A percentile compares a stretch with the other conserved stretches of the same genome.
These are phyloP conservation scores for Anas platyrhynchos DNA, from an alignment of 2,113 vertebrate genomes.

Conservation along the genomic window DNA sequence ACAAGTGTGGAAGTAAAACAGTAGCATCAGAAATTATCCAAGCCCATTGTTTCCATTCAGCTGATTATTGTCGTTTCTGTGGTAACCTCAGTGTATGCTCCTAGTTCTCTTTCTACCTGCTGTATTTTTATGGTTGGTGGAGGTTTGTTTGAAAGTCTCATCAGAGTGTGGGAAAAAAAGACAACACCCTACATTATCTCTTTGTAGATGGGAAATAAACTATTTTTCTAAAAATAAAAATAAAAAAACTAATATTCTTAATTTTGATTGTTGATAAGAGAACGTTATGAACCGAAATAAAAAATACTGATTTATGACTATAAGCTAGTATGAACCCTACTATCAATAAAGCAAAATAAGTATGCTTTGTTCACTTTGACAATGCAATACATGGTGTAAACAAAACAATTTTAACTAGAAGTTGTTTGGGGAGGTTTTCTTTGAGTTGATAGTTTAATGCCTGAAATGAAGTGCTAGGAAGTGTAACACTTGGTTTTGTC, in stretches of 20 bases:
- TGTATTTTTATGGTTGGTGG: neutral
- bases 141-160: neutral
- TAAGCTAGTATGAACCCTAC: neutral
- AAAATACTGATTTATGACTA: neutral
- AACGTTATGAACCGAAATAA: neutral
- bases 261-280: neutral
- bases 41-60: neutral
- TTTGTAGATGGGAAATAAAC: neutral
- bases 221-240: too few relatives aligned
- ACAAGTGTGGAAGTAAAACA: neutral
- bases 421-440: neutral
- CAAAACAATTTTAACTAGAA: neutral
- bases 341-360: neutral
- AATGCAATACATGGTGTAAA: neutral
- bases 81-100: neutral
- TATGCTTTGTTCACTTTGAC: neutral
- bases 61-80: neutral
- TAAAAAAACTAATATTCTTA: neutral
- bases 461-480: neutral
- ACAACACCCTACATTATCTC: fast-evolving
- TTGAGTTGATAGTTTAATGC: neutral
- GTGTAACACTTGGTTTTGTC: neutral
- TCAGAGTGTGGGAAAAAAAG: neutral
- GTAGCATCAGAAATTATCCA: neutral
- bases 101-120: neutral